A percentile compares a stretch with the other conserved stretches of the same genome.
These are phyloP conservation scores for Idaea dimidiata DNA, from an alignment of 2,888 invertebrate genomes.

Conservation along the genomic window DNA sequence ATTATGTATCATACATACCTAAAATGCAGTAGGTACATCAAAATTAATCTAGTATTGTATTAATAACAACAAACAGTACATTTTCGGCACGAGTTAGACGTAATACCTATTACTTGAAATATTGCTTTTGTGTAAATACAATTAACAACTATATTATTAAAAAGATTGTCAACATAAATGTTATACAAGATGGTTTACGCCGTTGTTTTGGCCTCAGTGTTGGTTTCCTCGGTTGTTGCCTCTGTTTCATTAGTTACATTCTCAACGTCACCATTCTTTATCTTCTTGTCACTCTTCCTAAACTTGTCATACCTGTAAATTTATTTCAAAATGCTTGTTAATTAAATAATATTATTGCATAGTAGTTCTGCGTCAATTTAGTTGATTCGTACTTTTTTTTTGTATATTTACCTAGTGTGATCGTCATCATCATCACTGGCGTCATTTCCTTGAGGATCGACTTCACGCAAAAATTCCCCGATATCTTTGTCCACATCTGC, in stretches of 20 bases:
- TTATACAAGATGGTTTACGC: conserved; percentile 34
- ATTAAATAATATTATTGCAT: conserved; percentile 2
- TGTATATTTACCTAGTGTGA: conserved; percentile 73
- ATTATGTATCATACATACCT: no score
- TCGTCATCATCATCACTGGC: conserved; percentile 86
- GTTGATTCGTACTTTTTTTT: conserved; percentile 4
- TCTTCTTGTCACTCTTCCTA: conserved; percentile 83
- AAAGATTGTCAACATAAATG: not conserved
- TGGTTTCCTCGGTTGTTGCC: conserved; percentile 56
- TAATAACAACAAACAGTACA: not conserved
- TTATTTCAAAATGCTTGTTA: conserved; percentile 8
- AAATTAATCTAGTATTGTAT: no score
- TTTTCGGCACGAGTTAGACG: not conserved
- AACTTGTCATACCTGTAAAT: conserved; percentile 82
- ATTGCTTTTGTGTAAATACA: not conserved
- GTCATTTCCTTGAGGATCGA: conserved; percentile 85
- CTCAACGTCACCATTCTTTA: conserved; percentile 66
- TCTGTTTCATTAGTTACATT: conserved; percentile 55
- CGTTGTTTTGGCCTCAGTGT: conserved; percentile 53
- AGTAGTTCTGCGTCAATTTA: not conserved
- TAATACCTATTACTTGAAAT: not conserved
- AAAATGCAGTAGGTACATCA: no score
- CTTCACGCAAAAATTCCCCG: conserved; percentile 87
- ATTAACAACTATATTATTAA: not conserved
- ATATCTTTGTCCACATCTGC: conserved; percentile 91